Evolutionary conservation across 1,140 invertebrate genomes (phyloP), one percentile per base, ranked within the genome.

Genomic region (Cydia pomonella): DNA sequence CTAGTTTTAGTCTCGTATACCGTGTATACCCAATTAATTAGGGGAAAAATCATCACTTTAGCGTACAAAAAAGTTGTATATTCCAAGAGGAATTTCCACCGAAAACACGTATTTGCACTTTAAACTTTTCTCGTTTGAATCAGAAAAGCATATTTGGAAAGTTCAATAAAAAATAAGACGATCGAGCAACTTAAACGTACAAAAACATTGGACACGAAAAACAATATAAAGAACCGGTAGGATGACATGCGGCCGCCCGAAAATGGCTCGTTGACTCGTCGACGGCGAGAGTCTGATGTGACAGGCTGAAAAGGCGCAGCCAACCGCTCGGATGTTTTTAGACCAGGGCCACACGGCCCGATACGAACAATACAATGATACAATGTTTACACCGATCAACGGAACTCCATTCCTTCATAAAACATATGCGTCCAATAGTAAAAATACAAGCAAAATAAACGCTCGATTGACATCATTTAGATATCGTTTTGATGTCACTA

Each of bases 251-350:
- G 76, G 75, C 79, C 63, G 79, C 77, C 75, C 74, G 79, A 85
- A 69, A 82, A 84, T 77, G 83, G 79, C 80, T 80, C 76, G 76
- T 78, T 73, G 66, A 74, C 75, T 73, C 78, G 27, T 50, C 47
- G 47, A 16, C 47, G 47, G 47, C 47, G 47, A 50, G 18, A 59
- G 53, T 59, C 53, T 41, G 63, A 66, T n/a, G 81, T 87, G 84
- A 86, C 82, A 81, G 80, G 21, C 76, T 82, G 78, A 77, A 84
- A 79, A 78, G 82, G 29, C 64, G 64, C 75, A 78, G 77, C 63
- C 78, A 79, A 75, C 74, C 73, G 79, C 27, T 77, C 76, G 62
- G 75, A 73, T 80, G 80, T 84, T 87, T 89, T 86, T 87, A 81
- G 80, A 75, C 79, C 74, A 29, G 79, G 33, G 27, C 25, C 25